Evolutionary conservation across 2,888 invertebrate genomes (phyloP).

Genomic region (Callosobruchus maculatus): DNA sequence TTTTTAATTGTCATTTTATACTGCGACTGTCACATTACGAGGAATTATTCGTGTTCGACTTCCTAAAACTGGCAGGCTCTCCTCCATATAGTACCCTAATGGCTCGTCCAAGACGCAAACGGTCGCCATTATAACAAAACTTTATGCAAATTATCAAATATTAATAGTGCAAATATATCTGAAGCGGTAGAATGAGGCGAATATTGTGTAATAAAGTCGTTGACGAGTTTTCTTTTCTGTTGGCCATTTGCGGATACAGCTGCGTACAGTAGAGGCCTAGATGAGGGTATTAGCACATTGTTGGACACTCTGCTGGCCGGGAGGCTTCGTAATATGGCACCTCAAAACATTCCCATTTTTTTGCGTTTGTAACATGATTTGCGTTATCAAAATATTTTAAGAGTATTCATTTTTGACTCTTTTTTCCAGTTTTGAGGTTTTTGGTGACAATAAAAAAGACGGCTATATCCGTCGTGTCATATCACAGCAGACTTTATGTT

Average conservation of each 20-base stretch:
- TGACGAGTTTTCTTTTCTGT: constrained; percentile 14
- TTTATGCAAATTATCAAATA: constrained; percentile 22
- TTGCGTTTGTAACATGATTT: too few relatives aligned
- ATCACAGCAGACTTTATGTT: too few relatives aligned
- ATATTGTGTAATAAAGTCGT: constrained; percentile 15
- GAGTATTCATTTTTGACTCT: too few relatives aligned
- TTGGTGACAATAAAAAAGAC: too few relatives aligned
- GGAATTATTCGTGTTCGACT: background rate
- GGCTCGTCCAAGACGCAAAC: constrained; percentile 17
- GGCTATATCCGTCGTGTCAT: too few relatives aligned
- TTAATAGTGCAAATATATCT: constrained; percentile 16
- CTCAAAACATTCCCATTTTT: too few relatives aligned
- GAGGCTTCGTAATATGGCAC: too few relatives aligned
- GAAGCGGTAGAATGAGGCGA: constrained; percentile 5
- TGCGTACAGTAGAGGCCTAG: background rate
- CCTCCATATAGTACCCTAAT: constrained; percentile 11
- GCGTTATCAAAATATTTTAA: too few relatives aligned
- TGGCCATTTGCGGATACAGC: background rate
- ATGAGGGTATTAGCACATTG: background rate
- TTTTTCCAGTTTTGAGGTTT: too few relatives aligned
- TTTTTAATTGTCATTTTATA: background rate
- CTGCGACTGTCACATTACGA: background rate
- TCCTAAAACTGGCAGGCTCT: background rate
- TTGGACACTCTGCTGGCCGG: too few relatives aligned
- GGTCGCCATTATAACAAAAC: constrained; percentile 15